These are phyloP conservation scores for Cerceris ruficornis DNA, from an alignment of 2,888 invertebrate genomes.

Conservation along the genomic window DNA sequence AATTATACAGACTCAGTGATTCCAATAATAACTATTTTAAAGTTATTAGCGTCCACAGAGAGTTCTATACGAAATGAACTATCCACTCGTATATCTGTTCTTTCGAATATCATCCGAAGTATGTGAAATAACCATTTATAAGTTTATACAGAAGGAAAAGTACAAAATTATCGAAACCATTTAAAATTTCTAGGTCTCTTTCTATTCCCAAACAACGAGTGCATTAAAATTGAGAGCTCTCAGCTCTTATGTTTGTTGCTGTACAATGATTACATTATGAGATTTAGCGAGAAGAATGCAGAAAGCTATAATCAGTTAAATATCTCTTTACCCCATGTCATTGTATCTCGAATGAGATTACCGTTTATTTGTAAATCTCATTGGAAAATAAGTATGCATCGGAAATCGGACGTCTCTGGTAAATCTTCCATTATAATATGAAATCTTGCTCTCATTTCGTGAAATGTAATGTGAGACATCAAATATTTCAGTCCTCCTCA, in stretches of 20 bases:
- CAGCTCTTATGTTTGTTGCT: constrained; percentile 83
- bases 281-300: constrained; percentile 56
- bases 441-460: not conserved
- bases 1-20: constrained; percentile 84
- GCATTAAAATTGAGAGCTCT: constrained; percentile 82
- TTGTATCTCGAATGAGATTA: constrained; percentile 80
- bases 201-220: constrained; percentile 83
- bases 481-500: constrained; percentile 66
- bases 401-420: constrained; percentile 76
- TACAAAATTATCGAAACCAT: no score
- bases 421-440: constrained; percentile 28
- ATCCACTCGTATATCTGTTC: constrained; percentile 81
- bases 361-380: constrained; percentile 83
- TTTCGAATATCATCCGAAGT: constrained; percentile 83
- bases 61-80: constrained; percentile 84
- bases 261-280: constrained; percentile 81
- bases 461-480: not conserved
- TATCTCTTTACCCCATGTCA: constrained; percentile 82
- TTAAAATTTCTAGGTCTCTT: constrained; percentile 80
- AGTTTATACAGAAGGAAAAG: not conserved
- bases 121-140: constrained; percentile 45
- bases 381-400: constrained; percentile 82
- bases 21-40: constrained; percentile 82
- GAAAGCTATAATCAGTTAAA: constrained; percentile 70
- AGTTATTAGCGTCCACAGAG: constrained; percentile 83